Evolutionary conservation across 2,797 vertebrate genomes (phyloP), one percentile per base, ranked within the genome.

Genomic region (Sus cebifrons): DNA sequence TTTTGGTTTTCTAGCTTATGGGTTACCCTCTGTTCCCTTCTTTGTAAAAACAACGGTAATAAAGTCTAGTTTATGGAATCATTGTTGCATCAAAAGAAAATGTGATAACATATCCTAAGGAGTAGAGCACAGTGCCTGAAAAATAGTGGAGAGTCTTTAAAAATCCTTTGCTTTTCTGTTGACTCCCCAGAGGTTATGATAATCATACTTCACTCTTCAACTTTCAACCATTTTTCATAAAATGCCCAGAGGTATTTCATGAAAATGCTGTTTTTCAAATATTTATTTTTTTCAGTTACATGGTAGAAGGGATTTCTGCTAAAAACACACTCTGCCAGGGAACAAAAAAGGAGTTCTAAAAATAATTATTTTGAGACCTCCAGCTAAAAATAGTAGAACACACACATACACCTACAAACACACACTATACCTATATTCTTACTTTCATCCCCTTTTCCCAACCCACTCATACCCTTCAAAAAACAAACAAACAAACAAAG

Each of bases 11-110:
- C 84, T 73, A 25, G 29, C n/a, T 23, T 44, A 5, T 1, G 8
- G 27, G 8, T 67, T 90, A 54, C n/a, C 20, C 11, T 16, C 21
- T 16, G 7, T 23, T 60, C 67, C 65, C 58, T 77, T 95, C 85
- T 77, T 67, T 75, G 40, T 58, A 56, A 83, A 83, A 96, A 29
- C 18, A 58, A 90, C 23, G 20, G 70, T 27, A 62, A 32, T 65
- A 78, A n/a, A 62, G 60, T 32, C 29, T 58, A 21, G 40, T 88
- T 18, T 21, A 4, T n/a, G 58, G 23, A 83, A 44, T 68, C 9
- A 0, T 25, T 40, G 17, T 18, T 83, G 11, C 23, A n/a, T 84
- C 89, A 75, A 96, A 86, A 21, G n/a, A 32, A 86, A 84, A 93
- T 16, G 2, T 32, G 21, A 8, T 79, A 88, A 77, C 21, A 20